phyloP scores from a whole-genome alignment of 2,113 vertebrate genomes.

The Bos indicus region DNA sequence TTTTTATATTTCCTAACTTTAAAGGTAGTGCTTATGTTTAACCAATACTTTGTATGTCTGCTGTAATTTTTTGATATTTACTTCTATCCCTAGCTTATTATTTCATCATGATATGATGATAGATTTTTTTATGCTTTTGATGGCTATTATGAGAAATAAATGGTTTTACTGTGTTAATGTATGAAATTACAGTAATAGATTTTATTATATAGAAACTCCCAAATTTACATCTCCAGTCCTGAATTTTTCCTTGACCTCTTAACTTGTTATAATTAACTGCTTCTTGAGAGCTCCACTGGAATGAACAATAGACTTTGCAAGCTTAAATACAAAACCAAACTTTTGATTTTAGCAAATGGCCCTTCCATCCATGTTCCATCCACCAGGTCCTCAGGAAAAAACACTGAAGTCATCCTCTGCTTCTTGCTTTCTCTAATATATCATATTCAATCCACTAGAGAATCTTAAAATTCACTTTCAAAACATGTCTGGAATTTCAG shows the following conservation, averaged over 20 bases:
- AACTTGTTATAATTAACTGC: not conserved
- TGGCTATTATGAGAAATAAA: not conserved
- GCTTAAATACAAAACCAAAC: not conserved
- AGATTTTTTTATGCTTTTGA: not conserved
- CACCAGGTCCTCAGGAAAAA: not conserved
- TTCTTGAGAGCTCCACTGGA: not conserved
- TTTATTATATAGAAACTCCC: not conserved
- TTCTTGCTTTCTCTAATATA: not conserved
- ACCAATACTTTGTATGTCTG: not conserved
- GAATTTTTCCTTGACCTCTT: not conserved
- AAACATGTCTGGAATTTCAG: not conserved
- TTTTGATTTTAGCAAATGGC: not conserved
- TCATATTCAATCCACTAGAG: not conserved
- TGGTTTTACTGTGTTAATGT: not conserved
- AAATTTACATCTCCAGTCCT: not conserved
- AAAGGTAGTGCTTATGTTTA: not conserved
- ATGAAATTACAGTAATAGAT: slow-evolving; percentile 5
- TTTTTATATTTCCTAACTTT: slow-evolving; percentile 22
- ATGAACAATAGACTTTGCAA: not conserved
- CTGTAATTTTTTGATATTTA: not conserved
- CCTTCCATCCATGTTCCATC: not conserved
- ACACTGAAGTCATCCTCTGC: not conserved
- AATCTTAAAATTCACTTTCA: not conserved
- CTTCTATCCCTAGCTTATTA: not conserved
- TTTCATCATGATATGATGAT: not conserved